Percentiles rank a stretch among this genome's conserved stretches.
phyloP scores from a whole-genome alignment of 2,797 vertebrate genomes.

The Hoplostethus mediterraneus region DNA sequence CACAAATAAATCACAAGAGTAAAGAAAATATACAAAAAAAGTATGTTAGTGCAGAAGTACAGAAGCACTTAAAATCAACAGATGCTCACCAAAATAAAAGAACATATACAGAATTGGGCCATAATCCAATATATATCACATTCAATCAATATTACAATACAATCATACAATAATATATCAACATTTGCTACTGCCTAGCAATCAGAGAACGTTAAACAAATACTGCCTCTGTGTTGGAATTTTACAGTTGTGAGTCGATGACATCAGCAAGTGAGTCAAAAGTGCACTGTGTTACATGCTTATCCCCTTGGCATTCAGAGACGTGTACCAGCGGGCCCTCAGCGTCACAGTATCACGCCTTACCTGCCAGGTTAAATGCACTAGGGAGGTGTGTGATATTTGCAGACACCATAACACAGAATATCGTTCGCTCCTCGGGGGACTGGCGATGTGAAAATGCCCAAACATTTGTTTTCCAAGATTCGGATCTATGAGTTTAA shows the following conservation, averaged over 20 bases:
- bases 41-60: no score
- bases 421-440: neutral
- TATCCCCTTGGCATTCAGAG: slow-evolving; percentile 41
- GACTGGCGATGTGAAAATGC: slow-evolving; percentile 69
- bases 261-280: slow-evolving; percentile 10
- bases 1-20: neutral
- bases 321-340: slow-evolving; percentile 68
- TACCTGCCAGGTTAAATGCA: slow-evolving; percentile 19
- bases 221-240: slow-evolving; percentile 18
- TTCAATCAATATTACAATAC: neutral
- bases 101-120: neutral
- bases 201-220: neutral
- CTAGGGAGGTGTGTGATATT: slow-evolving; percentile 1
- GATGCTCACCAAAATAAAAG: neutral
- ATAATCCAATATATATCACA: neutral
- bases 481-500: slow-evolving; percentile 69
- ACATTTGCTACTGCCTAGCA: neutral
- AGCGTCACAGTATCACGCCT: slow-evolving; percentile 57
- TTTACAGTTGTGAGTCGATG: slow-evolving; percentile 60
- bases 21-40: neutral
- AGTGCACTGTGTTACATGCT: neutral
- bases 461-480: slow-evolving; percentile 76
- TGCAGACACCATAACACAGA: neutral
- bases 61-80: no score
- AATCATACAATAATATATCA: neutral